Evolutionary conservation across 2,797 vertebrate species (phyloP), one percentile per base, ranked within the genome.

Genomic region (Spheniscus humboldti): DNA sequence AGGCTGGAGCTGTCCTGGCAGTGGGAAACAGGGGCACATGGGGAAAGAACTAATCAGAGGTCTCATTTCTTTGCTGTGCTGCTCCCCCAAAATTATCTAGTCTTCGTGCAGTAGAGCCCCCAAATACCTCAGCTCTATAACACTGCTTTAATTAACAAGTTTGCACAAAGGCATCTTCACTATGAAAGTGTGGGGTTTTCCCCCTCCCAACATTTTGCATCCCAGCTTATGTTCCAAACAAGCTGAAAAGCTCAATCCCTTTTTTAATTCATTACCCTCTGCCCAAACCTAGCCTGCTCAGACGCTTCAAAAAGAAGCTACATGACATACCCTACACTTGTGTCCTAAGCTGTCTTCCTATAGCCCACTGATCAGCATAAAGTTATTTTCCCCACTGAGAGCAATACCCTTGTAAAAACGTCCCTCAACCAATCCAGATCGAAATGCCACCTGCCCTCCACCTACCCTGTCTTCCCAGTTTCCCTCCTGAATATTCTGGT

Each of bases 401-500:
- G 23, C 37, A 87, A 76, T 18, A 74, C 5, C 28, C 75, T 80
- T 74, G 45, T 39, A 67, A 91, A 92, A 85, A 66, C 2, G 10
- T 88, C 48, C 48, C 60, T 73, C 50, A 77, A 43, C 12, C 52
- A 87, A 56, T 43, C 88, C 43, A 53, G 87, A n/a, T 56, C 63
- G 90, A 80, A 72, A 78, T 33, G 9, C 17, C 37, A 82, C 17
- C 15, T 84, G 33, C 41, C 60, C 31, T 64, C 52, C 47, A 53
- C 25, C 30, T 57, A 84, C 8, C 14, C 23, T 18, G 4, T 43
- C 55, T 53, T 69, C 28, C 77, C 11, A 50, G 25, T 41, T 76
- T 66, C 41, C n/a, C 74, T 84, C 50, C 82, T 94, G 48, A 96
- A 96, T 81, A 96, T 82, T 93, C 75, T 56, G 18, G 52, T 63